Conservation (phyloP, 1,140 invertebrate genomes). For the Papilio xuthus region DNA sequence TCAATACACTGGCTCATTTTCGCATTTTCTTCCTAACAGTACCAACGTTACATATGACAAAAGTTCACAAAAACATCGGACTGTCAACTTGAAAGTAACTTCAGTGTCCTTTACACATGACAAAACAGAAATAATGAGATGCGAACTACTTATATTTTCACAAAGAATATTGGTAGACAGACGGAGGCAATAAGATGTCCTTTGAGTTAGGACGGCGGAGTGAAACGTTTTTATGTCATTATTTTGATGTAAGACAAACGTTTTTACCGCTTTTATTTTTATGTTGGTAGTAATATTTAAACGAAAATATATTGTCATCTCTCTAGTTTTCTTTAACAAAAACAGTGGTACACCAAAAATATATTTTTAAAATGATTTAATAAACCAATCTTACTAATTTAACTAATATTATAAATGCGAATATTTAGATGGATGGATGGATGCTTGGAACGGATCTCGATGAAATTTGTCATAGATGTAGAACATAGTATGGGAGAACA, state of each 20-base stretch:
- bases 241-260: not conserved
- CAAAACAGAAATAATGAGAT: slow-evolving; percentile 69
- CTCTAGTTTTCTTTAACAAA: no score
- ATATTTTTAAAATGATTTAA: no score
- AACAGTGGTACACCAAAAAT: no score
- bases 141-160: slow-evolving; percentile 55
- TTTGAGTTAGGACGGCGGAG: slow-evolving; percentile 38
- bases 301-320: not conserved
- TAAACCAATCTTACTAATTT: no score
- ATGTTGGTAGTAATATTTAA: not conserved
- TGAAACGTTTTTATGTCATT: slow-evolving; percentile 22
- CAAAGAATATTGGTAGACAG: slow-evolving; percentile 50
- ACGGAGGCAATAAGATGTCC: slow-evolving; percentile 43
- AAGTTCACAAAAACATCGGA: slow-evolving; percentile 42
- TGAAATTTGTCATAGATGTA: no score
- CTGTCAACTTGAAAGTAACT: slow-evolving; percentile 47
- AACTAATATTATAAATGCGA: no score
- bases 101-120: slow-evolving; percentile 56
- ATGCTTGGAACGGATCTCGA: no score
- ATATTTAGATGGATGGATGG: no score
- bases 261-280: slow-evolving; percentile 8
- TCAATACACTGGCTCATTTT: no score
- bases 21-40: no score
- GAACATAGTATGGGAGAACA: no score
- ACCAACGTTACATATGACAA: slow-evolving; percentile 8